These are phyloP conservation scores for Drosophila nikananu DNA, from an alignment of 1,140 invertebrate genomes.

Conservation along the genomic window DNA sequence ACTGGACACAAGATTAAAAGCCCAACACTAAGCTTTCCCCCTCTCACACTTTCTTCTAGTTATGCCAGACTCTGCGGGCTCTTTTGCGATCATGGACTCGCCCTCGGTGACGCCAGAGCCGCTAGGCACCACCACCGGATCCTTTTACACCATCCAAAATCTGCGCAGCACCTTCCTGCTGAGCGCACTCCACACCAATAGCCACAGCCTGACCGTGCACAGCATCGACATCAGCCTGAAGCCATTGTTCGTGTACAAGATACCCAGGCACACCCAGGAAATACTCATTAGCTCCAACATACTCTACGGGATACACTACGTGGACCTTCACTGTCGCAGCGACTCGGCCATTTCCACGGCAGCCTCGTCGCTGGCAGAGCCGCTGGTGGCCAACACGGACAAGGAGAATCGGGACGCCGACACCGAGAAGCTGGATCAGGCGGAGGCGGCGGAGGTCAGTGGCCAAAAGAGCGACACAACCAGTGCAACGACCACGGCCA, in stretches of 20 bases:
- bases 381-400: conserved; percentile 64
- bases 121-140: conserved; percentile 71
- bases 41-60: conserved; percentile 46
- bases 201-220: conserved; percentile 86
- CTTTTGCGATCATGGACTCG: conserved; percentile 82
- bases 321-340: conserved; percentile 58
- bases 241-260: conserved; percentile 90
- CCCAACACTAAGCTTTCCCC: background rate
- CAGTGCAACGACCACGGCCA: conserved; percentile 68
- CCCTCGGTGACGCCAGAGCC: conserved; percentile 79
- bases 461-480: conserved; percentile 68
- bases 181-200: conserved; percentile 81
- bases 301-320: conserved; percentile 82
- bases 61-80: conserved; percentile 70
- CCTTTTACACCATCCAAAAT: conserved; percentile 82
- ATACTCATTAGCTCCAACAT: conserved; percentile 83
- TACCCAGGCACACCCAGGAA: conserved; percentile 86
- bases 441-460: conserved; percentile 5
- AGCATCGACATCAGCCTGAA: conserved; percentile 88
- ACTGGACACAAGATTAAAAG: background rate
- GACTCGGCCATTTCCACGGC: conserved; percentile 52
- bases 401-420: conserved; percentile 79
- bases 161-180: conserved; percentile 78
- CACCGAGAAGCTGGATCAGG: conserved; percentile 67
- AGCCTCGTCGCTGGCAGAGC: conserved; percentile 54